These are phyloP conservation scores for Sarcoramphus papa DNA, from an alignment of 2,797 vertebrate genomes.

Conservation along the genomic window DNA sequence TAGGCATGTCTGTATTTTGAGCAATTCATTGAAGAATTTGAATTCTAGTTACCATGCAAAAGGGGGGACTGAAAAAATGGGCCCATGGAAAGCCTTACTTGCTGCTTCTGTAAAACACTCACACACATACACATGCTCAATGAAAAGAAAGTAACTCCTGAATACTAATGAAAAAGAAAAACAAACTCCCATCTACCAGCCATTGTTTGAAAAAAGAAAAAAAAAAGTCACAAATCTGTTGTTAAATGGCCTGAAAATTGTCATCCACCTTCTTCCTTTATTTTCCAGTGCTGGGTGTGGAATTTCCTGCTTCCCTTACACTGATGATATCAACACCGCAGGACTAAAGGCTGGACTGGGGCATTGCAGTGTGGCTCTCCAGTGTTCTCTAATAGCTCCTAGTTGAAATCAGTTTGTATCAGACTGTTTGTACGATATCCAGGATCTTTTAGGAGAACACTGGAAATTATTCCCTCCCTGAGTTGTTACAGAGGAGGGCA, in stretches of 20 bases:
- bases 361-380: neutral
- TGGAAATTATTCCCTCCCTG: neutral
- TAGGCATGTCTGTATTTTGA: slow-evolving; percentile 34
- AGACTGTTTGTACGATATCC: neutral
- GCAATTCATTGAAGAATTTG: slow-evolving; percentile 20
- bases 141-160: neutral
- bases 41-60: neutral
- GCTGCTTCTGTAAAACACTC: neutral
- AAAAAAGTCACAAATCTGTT: neutral
- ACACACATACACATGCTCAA: neutral
- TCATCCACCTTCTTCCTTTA: neutral
- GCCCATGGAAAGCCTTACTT: neutral
- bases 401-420: neutral
- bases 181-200: neutral
- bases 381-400: neutral
- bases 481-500: neutral
- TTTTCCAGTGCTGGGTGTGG: neutral
- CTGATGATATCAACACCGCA: neutral
- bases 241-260: neutral
- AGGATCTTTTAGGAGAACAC: neutral
- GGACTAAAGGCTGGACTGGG: neutral
- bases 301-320: neutral
- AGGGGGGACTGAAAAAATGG: neutral
- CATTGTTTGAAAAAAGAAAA: neutral
- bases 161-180: neutral